Conservation (phyloP, 2,888 invertebrate genomes). For the Macaria notata region DNA sequence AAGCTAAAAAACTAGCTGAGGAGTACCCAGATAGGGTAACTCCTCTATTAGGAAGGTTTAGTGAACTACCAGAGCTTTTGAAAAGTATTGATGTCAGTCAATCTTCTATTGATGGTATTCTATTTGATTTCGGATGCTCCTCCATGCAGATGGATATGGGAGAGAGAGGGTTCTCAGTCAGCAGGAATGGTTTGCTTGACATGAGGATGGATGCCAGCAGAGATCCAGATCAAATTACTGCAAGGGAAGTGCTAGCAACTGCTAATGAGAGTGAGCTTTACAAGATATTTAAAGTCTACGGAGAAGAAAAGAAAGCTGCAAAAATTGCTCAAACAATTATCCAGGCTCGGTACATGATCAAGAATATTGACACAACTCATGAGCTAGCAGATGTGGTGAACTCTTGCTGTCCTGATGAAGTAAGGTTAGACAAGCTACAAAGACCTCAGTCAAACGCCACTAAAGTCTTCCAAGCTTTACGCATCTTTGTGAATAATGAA, state of each 20-base stretch:
- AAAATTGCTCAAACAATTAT: slow-evolving; percentile 94
- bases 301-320: slow-evolving; percentile 93
- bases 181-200: slow-evolving; percentile 93
- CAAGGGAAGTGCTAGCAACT: slow-evolving; percentile 92
- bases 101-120: slow-evolving; percentile 90
- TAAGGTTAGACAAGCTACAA: slow-evolving; percentile 87
- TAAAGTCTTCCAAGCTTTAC: slow-evolving; percentile 94
- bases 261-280: slow-evolving; percentile 90
- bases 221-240: slow-evolving; percentile 88
- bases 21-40: slow-evolving; percentile 87
- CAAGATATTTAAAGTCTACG: slow-evolving; percentile 94
- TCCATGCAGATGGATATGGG: slow-evolving; percentile 96
- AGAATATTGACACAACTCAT: slow-evolving; percentile 89
- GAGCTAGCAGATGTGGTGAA: slow-evolving; percentile 90
- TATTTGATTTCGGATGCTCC: slow-evolving; percentile 97
- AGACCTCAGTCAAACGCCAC: slow-evolving; percentile 92
- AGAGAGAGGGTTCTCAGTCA: slow-evolving; percentile 92
- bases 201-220: slow-evolving; percentile 96
- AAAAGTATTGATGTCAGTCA: slow-evolving; percentile 79
- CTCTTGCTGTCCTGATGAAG: slow-evolving; percentile 81
- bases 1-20: slow-evolving; percentile 84
- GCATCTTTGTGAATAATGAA: slow-evolving; percentile 98
- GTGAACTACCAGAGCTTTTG: slow-evolving; percentile 89
- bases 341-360: slow-evolving; percentile 89
- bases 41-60: slow-evolving; percentile 94